phyloP scores from a whole-genome alignment of 1,140 invertebrate genomes.

The Aphaenogaster ashmeadi region DNA sequence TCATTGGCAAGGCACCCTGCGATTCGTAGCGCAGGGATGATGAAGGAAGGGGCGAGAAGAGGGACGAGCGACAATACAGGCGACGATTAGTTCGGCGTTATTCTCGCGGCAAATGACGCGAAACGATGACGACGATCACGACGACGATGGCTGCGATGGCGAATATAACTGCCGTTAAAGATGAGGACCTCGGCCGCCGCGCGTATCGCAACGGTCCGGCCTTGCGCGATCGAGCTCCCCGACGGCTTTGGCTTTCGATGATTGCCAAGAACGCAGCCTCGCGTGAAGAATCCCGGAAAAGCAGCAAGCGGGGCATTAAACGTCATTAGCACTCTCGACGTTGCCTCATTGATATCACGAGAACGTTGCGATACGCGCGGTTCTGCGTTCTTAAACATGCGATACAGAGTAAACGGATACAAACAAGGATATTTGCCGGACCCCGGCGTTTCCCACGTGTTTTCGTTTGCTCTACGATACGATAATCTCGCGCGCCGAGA shows the following conservation, averaged over 20 bases:
- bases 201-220: not conserved
- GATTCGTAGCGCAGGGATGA: slow-evolving; percentile 3
- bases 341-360: slow-evolving; percentile 57
- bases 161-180: slow-evolving; percentile 52
- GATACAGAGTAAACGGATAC: slow-evolving; percentile 6
- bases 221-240: slow-evolving; percentile 39
- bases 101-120: slow-evolving; percentile 78
- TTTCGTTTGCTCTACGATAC: slow-evolving; percentile 28
- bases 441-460: slow-evolving; percentile 33
- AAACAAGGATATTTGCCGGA: slow-evolving; percentile 20
- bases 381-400: slow-evolving; percentile 8
- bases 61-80: slow-evolving; percentile 72
- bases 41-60: slow-evolving; percentile 7
- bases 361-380: slow-evolving; percentile 13
- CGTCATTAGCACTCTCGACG: slow-evolving; percentile 42
- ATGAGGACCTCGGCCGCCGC: not conserved
- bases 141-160: not conserved
- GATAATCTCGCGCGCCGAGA: not conserved
- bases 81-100: slow-evolving; percentile 81
- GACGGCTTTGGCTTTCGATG: slow-evolving; percentile 63
- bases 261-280: slow-evolving; percentile 51
- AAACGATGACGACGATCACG: slow-evolving; percentile 55
- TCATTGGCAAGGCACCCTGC: slow-evolving; percentile 68
- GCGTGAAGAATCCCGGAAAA: slow-evolving; percentile 55
- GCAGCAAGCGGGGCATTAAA: slow-evolving; percentile 44